These are phyloP conservation scores for Temnopleurus reevesii DNA, from an alignment of 53 echinoderm and acorn worm genomes.

Conservation along the genomic window DNA sequence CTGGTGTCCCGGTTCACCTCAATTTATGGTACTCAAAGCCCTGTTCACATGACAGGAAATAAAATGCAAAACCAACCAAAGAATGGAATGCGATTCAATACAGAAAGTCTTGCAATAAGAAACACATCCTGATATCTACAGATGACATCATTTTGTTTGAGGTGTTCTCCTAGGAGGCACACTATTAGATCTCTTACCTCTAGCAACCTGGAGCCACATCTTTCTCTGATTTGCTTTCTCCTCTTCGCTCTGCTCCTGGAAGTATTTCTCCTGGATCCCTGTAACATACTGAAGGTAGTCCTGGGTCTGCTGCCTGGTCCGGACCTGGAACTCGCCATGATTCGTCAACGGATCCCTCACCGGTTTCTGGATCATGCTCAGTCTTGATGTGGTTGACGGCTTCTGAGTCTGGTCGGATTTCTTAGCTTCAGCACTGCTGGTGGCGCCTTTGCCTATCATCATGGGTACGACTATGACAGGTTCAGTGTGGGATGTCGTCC, in stretches of 20 bases:
- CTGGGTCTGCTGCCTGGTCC: constrained; percentile 86
- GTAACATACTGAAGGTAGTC: constrained; percentile 75
- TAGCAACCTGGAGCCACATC: constrained; percentile 66
- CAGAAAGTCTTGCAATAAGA: no score
- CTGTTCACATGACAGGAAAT: no score
- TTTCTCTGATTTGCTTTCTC: constrained; percentile 63
- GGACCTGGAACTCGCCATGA: constrained; percentile 80
- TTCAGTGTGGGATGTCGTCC: constrained; percentile 86
- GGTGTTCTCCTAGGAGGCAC: constrained; percentile 31
- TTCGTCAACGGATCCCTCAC: constrained; percentile 80
- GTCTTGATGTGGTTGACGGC: constrained; percentile 22
- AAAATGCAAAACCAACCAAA: no score
- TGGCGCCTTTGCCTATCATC: constrained; percentile 72
- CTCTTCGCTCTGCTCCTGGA: constrained; percentile 61
- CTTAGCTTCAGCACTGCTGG: neutral
- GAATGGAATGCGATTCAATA: no score
- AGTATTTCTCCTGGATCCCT: constrained; percentile 74
- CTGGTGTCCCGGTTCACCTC: no score
- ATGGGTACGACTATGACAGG: constrained; percentile 77
- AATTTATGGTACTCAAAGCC: no score
- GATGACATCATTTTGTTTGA: constrained; percentile 3
- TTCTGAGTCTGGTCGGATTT: neutral
- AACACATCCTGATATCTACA: no score
- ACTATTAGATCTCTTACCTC: constrained; percentile 39
- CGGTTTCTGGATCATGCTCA: constrained; percentile 42